Evolutionary conservation across 2,888 invertebrate genomes (phyloP).

Genomic region (Gastracanthus pulcherrimus): DNA sequence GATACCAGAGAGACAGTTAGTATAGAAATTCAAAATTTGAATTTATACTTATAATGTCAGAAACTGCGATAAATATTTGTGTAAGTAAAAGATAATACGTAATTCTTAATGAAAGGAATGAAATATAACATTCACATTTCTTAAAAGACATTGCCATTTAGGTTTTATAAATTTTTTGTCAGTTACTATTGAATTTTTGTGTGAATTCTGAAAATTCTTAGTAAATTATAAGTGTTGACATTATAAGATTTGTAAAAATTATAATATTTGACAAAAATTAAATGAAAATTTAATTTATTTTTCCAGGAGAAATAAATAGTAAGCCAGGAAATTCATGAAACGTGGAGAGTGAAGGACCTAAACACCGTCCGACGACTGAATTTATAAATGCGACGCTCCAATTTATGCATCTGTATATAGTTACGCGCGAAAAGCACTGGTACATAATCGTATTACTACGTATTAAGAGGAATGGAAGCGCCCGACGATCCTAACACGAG

Average conservation of each 20-base stretch:
- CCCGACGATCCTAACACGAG: slow-evolving; percentile 58
- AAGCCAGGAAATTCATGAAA: slow-evolving; percentile 67
- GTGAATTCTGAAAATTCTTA: neutral
- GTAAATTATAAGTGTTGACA: neutral
- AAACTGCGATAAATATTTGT: neutral
- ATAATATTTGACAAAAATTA: neutral
- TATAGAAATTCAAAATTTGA: slow-evolving; percentile 52
- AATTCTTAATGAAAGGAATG: neutral
- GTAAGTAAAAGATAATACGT: no score
- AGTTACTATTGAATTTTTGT: neutral
- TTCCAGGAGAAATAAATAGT: slow-evolving; percentile 65
- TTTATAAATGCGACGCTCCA: slow-evolving; percentile 61
- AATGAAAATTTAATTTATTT: neutral
- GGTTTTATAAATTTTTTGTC: neutral
- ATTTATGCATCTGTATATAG: slow-evolving; percentile 67
- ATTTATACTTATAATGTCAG: neutral
- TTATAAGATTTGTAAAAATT: neutral
- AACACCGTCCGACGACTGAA: slow-evolving; percentile 67
- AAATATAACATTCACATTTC: neutral
- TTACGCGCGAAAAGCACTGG: slow-evolving; percentile 63
- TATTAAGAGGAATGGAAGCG: slow-evolving; percentile 63
- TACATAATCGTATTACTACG: slow-evolving; percentile 71
- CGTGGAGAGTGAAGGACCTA: slow-evolving; percentile 60
- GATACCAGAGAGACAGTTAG: slow-evolving; percentile 81
- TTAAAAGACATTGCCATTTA: neutral